Conservation (phyloP, 2,888 invertebrate species). For the Molorchus minor region DNA sequence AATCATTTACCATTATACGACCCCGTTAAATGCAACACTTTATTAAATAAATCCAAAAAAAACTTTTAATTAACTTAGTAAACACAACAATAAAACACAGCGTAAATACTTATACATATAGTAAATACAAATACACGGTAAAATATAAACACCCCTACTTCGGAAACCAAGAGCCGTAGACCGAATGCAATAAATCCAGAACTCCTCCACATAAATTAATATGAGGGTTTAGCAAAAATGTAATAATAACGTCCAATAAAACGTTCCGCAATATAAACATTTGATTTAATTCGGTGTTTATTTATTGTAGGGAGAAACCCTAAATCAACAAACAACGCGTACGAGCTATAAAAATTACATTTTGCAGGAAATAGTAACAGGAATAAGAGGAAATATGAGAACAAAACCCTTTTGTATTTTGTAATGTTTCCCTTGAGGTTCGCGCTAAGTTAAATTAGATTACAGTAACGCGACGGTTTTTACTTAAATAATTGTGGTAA, state of each 20-base stretch:
- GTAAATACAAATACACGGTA: too few species aligned
- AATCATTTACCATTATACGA: too few species aligned
- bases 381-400: slow-evolving; percentile 6
- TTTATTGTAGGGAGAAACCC: slow-evolving; percentile 8
- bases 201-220: background rate
- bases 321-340: slow-evolving; percentile 14
- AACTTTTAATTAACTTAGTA: too few species aligned
- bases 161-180: too few species aligned
- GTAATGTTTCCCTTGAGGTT: slow-evolving; percentile 20
- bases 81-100: too few species aligned
- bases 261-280: slow-evolving; percentile 14
- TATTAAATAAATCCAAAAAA: too few species aligned
- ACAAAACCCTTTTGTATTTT: slow-evolving; percentile 2
- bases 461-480: slow-evolving; percentile 10
- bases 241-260: slow-evolving; percentile 14
- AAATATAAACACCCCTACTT: too few species aligned
- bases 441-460: slow-evolving; percentile 23
- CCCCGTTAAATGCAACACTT: too few species aligned
- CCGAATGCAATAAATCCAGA: background rate
- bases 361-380: slow-evolving; percentile 12
- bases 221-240: slow-evolving; percentile 7
- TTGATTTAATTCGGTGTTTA: slow-evolving; percentile 20
- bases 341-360: slow-evolving; percentile 20
- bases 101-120: too few species aligned
- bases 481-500: too few species aligned